Conservation (phyloP, 1,140 invertebrate species). For the Dreissena rostriformis region DNA sequence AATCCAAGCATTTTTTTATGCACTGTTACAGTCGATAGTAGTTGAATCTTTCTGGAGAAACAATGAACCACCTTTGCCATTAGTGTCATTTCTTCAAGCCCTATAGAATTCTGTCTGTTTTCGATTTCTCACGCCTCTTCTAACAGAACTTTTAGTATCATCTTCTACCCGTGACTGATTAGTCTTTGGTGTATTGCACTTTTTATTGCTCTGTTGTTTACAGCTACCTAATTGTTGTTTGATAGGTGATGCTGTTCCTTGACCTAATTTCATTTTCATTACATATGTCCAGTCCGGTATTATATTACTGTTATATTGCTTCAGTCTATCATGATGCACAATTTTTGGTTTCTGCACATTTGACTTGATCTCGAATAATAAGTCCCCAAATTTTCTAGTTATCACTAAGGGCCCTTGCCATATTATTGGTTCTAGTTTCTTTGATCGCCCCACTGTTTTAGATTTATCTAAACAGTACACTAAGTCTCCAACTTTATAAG, state of each 20-base stretch:
- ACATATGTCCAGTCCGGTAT: background rate
- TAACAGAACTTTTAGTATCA: background rate
- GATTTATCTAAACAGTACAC: conserved; percentile 30
- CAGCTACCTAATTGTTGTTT: no score
- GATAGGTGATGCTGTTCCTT: no score
- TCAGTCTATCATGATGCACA: conserved; percentile 31
- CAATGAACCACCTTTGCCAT: background rate
- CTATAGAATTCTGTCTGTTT: background rate
- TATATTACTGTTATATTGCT: background rate
- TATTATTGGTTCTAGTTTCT: conserved; percentile 18
- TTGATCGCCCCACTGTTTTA: conserved; percentile 2
- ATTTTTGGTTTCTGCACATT: conserved; percentile 2
- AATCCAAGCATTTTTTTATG: background rate
- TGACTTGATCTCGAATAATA: conserved; percentile 23
- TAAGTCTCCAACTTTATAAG: conserved; percentile 4
- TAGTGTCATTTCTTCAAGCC: background rate
- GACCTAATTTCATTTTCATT: background rate
- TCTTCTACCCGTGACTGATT: background rate
- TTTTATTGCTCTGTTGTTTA: background rate
- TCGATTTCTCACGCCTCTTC: background rate
- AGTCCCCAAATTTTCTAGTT: conserved; percentile 19
- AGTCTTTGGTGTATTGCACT: background rate
- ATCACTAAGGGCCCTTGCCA: conserved; percentile 20
- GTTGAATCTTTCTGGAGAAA: background rate
- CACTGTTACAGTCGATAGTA: background rate